These are phyloP conservation scores for Hymenochirus boettgeri DNA, from an alignment of 2,113 vertebrate species.

Conservation along the genomic window DNA sequence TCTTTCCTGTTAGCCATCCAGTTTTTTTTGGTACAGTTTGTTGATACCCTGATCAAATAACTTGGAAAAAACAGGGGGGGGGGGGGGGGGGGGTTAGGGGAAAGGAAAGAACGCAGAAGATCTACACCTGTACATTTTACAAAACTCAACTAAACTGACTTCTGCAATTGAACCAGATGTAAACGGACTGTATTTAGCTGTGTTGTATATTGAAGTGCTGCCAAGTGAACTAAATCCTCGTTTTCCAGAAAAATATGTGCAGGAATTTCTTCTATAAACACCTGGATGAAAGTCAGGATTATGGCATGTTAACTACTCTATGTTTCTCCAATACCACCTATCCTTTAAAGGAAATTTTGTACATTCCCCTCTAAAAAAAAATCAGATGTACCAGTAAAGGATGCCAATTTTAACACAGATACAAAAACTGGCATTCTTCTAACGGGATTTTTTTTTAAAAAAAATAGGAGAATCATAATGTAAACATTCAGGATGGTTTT, in stretches of 20 bases:
- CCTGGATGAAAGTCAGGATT: constrained; percentile 57
- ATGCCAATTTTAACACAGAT: no score
- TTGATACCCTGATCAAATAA: constrained; percentile 82
- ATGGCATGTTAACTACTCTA: constrained; percentile 50
- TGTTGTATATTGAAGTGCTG: constrained; percentile 56
- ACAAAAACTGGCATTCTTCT: no score
- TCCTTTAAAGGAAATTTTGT: background rate
- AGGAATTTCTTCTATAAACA: constrained; percentile 60
- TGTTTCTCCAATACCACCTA: background rate
- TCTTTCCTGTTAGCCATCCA: constrained; percentile 82
- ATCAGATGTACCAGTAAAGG: no score
- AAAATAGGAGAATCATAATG: no score
- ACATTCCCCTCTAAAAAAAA: no score
- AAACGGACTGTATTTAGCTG: constrained; percentile 61
- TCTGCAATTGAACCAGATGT: constrained; percentile 44
- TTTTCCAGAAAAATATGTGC: constrained; percentile 56
- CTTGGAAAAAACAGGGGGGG: constrained; percentile 48
- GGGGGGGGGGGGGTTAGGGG: constrained; percentile 60
- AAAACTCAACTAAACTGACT: constrained; percentile 56
- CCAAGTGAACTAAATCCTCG: constrained; percentile 56
- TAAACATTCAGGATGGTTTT: no score
- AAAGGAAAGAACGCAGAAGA: constrained; percentile 62
- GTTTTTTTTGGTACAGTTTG: constrained; percentile 65
- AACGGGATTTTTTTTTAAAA: no score
- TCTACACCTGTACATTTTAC: constrained; percentile 76